A percentile compares a stretch with the other conserved stretches of the same genome.
Conservation (phyloP, 92 coral and sea anemone species). For the Meandrina meandrites region DNA sequence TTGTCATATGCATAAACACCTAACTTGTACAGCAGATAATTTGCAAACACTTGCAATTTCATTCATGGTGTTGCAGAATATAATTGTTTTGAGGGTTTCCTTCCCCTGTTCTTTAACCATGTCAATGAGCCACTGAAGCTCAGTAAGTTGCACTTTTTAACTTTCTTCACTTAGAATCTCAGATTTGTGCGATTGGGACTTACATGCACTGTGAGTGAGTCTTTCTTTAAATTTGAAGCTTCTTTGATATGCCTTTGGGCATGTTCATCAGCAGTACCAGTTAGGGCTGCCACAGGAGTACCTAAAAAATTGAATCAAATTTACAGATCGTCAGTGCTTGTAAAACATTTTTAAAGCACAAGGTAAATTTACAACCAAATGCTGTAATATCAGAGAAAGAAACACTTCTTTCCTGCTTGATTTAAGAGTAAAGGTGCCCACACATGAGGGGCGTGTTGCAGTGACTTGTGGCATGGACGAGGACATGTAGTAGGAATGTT, state of each 20-base stretch:
- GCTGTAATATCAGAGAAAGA: no score
- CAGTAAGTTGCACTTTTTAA: conserved; percentile 28
- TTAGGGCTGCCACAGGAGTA: conserved; percentile 53
- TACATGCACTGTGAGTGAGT: conserved; percentile 15
- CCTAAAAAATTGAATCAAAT: conserved; percentile 18
- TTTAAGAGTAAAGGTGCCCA: no score
- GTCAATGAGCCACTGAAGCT: conserved; percentile 49
- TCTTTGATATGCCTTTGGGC: conserved; percentile 32
- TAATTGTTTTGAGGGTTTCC: conserved; percentile 48
- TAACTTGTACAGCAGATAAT: conserved; percentile 42
- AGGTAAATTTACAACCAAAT: no score
- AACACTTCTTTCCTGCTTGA: no score
- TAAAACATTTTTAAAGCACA: no score
- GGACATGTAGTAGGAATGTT: no score
- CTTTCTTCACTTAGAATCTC: conserved; percentile 47
- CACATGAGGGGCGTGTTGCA: no score
- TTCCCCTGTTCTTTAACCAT: conserved; percentile 36
- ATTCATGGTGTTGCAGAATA: conserved; percentile 57
- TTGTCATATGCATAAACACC: conserved; percentile 27
- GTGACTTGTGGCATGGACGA: no score
- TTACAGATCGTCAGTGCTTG: no score
- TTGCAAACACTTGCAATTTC: conserved; percentile 55
- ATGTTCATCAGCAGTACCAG: conserved; percentile 62
- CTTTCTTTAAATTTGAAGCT: neutral
- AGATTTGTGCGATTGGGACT: conserved; percentile 62